phyloP scores from a whole-genome alignment of 2,888 invertebrate genomes.

The Eristalis tenax region DNA sequence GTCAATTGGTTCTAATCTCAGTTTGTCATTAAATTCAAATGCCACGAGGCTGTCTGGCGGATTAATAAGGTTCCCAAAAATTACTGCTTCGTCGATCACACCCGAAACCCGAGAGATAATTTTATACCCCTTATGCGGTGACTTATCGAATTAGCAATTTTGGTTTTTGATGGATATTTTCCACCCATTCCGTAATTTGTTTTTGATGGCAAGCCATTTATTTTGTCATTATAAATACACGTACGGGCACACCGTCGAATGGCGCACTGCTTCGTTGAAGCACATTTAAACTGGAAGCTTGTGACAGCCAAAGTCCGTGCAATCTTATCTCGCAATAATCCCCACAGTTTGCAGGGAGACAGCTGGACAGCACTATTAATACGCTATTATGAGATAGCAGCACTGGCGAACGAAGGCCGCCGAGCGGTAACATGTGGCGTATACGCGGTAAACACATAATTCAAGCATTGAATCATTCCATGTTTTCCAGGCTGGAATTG shows the following conservation, averaged over 20 bases:
- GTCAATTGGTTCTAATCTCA: neutral
- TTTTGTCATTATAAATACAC: constrained; percentile 8
- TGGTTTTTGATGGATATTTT: too few relatives aligned
- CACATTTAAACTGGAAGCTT: neutral
- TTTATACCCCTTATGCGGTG: too few relatives aligned
- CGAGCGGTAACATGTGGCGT: neutral
- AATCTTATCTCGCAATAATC: constrained; percentile 47
- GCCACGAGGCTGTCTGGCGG: too few relatives aligned
- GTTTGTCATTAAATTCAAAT: too few relatives aligned
- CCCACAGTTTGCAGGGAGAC: constrained; percentile 38
- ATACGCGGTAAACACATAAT: constrained; percentile 40
- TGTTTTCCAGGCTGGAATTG: constrained; percentile 23
- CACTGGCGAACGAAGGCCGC: neutral
- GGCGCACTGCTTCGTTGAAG: neutral
- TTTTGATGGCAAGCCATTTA: constrained; percentile 19
- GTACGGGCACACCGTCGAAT: neutral
- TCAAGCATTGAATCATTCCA: constrained; percentile 58
- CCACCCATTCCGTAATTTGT: neutral
- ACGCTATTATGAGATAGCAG: constrained; percentile 54
- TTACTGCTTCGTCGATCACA: too few relatives aligned
- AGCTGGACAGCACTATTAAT: constrained; percentile 54
- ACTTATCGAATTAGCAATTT: too few relatives aligned
- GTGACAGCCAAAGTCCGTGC: neutral
- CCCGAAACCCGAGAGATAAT: too few relatives aligned
- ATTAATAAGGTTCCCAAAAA: too few relatives aligned